These are phyloP conservation scores for Elaphurus davidianus DNA, from an alignment of 2,113 vertebrate genomes.

Conservation along the genomic window DNA sequence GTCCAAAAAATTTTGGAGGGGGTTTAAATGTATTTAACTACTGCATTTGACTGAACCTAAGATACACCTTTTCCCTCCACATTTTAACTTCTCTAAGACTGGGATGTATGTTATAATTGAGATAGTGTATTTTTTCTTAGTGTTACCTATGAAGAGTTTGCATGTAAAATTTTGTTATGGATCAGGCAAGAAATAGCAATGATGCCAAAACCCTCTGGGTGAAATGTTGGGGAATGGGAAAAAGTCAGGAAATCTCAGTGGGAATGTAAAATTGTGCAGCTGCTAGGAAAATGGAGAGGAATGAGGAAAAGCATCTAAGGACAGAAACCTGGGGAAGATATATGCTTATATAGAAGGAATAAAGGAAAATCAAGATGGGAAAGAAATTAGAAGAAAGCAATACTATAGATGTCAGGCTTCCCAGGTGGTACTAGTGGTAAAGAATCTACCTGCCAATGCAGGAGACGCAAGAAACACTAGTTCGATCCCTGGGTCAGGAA, in stretches of 20 bases:
- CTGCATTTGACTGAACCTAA: neutral
- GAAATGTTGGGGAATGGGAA: neutral
- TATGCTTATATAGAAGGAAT: neutral
- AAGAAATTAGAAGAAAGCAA: neutral
- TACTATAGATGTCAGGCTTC: neutral
- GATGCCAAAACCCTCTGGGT: neutral
- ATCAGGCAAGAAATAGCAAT: neutral
- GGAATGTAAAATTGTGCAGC: neutral
- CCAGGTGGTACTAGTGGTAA: neutral
- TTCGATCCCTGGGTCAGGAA: neutral
- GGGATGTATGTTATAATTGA: neutral
- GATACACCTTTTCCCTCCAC: neutral
- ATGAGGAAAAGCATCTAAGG: neutral
- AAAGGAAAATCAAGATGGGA: neutral
- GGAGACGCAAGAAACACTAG: neutral
- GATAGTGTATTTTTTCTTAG: neutral
- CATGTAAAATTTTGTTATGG: neutral
- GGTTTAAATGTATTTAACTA: neutral
- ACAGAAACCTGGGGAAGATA: neutral
- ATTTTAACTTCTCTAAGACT: conserved; percentile 3
- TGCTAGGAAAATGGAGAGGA: neutral
- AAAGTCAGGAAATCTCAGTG: neutral
- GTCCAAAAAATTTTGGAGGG: neutral
- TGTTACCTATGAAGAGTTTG: neutral
- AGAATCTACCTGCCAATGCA: neutral